Base-by-base conservation (phyloP, 2,113 vertebrate species). In the Chaenogobius annularis region DNA sequence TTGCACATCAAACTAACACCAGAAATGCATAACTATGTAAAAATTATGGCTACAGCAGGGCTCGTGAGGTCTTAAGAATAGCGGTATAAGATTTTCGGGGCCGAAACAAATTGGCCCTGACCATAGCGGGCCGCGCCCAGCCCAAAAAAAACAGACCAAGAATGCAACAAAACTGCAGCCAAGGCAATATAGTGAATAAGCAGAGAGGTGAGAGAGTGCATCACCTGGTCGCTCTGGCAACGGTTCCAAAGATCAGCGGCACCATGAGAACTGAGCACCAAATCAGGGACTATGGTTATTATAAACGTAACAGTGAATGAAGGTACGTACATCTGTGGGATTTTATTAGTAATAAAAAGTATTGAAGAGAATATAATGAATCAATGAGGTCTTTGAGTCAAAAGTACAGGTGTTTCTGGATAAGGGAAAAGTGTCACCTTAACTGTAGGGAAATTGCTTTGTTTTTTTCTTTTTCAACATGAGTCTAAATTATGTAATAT, bases 221-320 rank as follows among this genome's bases (percentile, higher is more conserved):
- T 85, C 87, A 84, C 87, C 90, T 84, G 85, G 73, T 82, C 66
- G 58, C 66, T 68, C 78, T 90, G 85, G 83, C 84, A 84, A 66
- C 56, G 68, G 80, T 86, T 89, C 89, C 91, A 87, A 91, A 85
- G 22, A 3, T 31, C 69, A 76, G 72, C 76, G 65, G 73, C 67
- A 11, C 12, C 22, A 26, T 58, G 61, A 73, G 82, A 85, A 72
- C 73, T 73, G 0, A 76, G 59, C 65, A 52, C 73, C 84, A 66
- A 76, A 64, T 15, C 69, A 70, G 47, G 73, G 73, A 71, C n/a
- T 1, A 19, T 63, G 4, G 15, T 50, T 17, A 17, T 48, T 17
- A 48, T 48, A 52, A 52, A n/a, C 17, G 19, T 26, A 69, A 50
- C 65, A 63, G n/a, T 46, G 5, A 66, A 10, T 7, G 61, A 26